These are phyloP conservation scores for Ceratina japonica DNA, from an alignment of 1,140 invertebrate species.

Conservation along the genomic window DNA sequence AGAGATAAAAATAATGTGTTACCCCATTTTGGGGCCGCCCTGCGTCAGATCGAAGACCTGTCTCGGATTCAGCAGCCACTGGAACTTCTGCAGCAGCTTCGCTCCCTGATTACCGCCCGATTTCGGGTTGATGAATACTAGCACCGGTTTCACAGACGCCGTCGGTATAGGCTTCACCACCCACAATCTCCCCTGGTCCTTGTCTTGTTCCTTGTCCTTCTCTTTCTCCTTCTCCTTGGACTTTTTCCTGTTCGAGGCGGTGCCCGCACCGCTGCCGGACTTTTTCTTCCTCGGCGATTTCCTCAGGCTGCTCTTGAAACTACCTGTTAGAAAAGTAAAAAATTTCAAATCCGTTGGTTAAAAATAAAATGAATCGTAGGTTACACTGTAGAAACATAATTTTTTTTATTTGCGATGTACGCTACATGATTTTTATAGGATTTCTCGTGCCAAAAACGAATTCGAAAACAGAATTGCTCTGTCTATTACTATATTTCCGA, in stretches of 20 bases:
- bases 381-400: no score
- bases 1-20: conserved; percentile 64
- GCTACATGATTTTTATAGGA: no score
- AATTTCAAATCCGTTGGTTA: no score
- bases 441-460: no score
- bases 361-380: no score
- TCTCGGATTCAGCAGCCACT: conserved; percentile 97
- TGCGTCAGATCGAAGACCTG: conserved; percentile 98
- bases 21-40: conserved; percentile 95
- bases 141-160: conserved; percentile 90
- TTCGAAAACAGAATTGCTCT: no score
- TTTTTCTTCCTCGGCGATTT: conserved; percentile 91
- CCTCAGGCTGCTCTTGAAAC: conserved; percentile 94
- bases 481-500: no score
- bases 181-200: conserved; percentile 85
- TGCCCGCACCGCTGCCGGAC: conserved; percentile 42
- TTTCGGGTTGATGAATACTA: conserved; percentile 99
- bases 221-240: conserved; percentile 80
- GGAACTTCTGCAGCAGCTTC: conserved; percentile 92
- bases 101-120: conserved; percentile 98
- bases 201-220: conserved; percentile 78
- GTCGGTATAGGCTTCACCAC: conserved; percentile 97
- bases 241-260: conserved; percentile 52
- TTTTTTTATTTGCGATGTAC: no score
- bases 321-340: conserved; percentile 64